Base-by-base conservation (phyloP, 2,888 invertebrate genomes). In the Nymphalis c-album region DNA sequence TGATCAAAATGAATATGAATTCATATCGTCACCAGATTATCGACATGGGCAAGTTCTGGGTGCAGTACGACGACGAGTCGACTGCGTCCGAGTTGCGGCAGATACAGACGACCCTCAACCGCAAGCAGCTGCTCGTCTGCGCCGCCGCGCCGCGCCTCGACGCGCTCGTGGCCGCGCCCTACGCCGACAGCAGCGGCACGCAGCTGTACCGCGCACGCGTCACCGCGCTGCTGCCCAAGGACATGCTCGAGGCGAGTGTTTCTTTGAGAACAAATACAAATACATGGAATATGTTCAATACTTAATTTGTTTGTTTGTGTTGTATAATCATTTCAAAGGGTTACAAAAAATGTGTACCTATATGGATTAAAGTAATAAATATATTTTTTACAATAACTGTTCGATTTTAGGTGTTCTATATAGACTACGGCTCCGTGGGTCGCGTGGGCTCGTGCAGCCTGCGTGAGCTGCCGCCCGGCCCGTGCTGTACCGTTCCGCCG, bases 381-480 rank as follows among this genome's bases (percentile, higher is more conserved):
- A 22, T 22, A 22, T 40, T 40, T 40, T 40, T 40, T 40, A 40
- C 8, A 10, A 40, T n/a, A 60, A 20, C 7, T 16, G 4, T 26
- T 35, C 13, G 2, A 48, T 20, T 22, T 45, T 82, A 95, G 94
- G 94, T 97, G 6, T 91, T 94, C 63, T 97, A 95, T 81, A 94
- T 98, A 62, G 98, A 98, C 88, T 96, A 94, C 83, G 98, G 98
- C 18, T 94, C 94, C 75, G 88, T 82, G 20, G 93, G 86, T 0
- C 85, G 87, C 53, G 85, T 95, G 46, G 78, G 82, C 62, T 73
- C 81, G 62, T 78, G 85, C 60, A 90, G 92, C 68, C 74, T 95
- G 51, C 92, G 91, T 63, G 79, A 85, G 1, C 76, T 93, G 64
- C 18, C 7, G 4, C 82, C 82, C 71, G 72, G 65, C 71, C 76